A percentile compares a stretch with the other conserved stretches of the same genome.
Evolutionary conservation across 2,797 vertebrate species (phyloP).

Genomic region (Lemur catta): DNA sequence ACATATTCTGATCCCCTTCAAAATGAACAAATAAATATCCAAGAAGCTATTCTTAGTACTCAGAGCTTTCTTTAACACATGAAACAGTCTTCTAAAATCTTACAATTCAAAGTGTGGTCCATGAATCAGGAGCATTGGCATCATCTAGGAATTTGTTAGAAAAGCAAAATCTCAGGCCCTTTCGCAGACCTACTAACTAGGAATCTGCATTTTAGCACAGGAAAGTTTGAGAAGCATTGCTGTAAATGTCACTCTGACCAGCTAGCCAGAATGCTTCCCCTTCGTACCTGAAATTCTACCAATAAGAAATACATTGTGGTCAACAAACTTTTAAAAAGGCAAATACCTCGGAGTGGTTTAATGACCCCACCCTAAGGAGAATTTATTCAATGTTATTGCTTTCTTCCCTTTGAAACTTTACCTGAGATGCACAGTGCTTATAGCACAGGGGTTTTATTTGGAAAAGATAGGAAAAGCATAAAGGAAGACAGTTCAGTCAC

Average conservation of each 20-base stretch:
- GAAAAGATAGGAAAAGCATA: neutral
- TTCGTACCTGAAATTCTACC: neutral
- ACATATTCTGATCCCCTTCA: neutral
- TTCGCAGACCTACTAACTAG: neutral
- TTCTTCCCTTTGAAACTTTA: neutral
- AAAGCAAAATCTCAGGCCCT: neutral
- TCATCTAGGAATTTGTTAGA: neutral
- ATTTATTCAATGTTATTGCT: neutral
- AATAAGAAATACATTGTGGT: neutral
- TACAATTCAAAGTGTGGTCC: neutral
- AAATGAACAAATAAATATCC: neutral
- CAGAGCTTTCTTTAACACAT: neutral
- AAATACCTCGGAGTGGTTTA: constrained; percentile 8
- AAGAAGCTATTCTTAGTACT: neutral
- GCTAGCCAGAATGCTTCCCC: neutral
- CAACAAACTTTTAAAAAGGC: constrained; percentile 33
- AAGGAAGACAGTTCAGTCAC: neutral
- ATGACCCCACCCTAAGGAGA: neutral
- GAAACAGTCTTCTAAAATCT: neutral
- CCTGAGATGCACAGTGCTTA: neutral
- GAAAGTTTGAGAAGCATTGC: neutral
- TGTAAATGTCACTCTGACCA: neutral
- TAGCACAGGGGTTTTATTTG: neutral
- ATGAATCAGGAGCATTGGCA: neutral
- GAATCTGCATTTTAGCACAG: neutral